These are phyloP conservation scores for Litocranius walleri DNA, from an alignment of 2,113 vertebrate genomes.

Conservation along the genomic window DNA sequence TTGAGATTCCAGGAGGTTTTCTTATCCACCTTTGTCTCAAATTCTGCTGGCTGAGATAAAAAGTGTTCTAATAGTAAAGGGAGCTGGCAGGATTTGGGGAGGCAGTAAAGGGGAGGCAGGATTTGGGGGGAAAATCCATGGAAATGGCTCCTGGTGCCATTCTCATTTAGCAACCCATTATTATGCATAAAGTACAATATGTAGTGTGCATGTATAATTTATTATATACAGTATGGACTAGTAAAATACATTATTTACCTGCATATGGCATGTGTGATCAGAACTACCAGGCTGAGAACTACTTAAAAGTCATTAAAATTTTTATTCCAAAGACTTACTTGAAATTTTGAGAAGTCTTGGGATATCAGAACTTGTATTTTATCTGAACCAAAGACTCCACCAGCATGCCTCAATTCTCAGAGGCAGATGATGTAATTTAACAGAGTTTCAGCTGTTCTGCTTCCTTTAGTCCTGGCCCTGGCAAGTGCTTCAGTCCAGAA, in stretches of 20 bases:
- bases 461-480: not conserved
- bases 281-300: not conserved
- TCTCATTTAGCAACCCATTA: not conserved
- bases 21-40: not conserved
- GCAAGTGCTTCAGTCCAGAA: not conserved
- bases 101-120: not conserved
- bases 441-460: slow-evolving; percentile 7
- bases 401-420: not conserved
- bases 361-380: not conserved
- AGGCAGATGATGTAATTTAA: not conserved
- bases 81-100: not conserved
- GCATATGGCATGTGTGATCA: not conserved
- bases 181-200: not conserved
- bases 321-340: not conserved
- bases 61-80: not conserved
- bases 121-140: not conserved
- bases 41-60: not conserved
- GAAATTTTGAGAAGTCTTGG: not conserved
- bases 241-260: not conserved
- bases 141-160: not conserved
- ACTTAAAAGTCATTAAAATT: not conserved
- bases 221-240: not conserved
- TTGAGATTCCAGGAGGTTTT: not conserved
- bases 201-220: not conserved
- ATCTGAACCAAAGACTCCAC: not conserved